Evolutionary conservation across 1,140 invertebrate species (phyloP).

Genomic region (Calephelis nemesis): DNA sequence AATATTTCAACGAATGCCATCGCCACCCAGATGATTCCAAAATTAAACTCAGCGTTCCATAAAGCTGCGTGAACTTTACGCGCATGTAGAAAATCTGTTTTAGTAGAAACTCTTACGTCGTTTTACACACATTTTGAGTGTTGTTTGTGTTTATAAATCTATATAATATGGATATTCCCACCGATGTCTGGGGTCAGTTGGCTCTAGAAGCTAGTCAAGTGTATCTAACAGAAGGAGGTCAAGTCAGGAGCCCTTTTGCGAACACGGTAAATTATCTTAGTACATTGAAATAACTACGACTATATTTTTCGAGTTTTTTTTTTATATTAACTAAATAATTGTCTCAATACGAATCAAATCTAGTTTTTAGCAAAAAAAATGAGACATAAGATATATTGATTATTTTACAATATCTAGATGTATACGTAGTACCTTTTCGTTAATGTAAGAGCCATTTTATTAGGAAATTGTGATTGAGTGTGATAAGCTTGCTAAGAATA

Average conservation of each 20-base stretch:
- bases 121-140: slow-evolving; percentile 44
- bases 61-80: slow-evolving; percentile 51
- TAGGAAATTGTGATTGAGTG: too few species aligned
- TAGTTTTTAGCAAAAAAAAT: too few species aligned
- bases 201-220: slow-evolving; percentile 91
- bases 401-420: too few species aligned
- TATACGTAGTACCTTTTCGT: too few species aligned
- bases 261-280: slow-evolving; percentile 83
- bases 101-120: slow-evolving; percentile 28
- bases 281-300: neutral
- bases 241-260: slow-evolving; percentile 87
- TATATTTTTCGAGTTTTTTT: too few species aligned
- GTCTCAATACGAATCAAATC: too few species aligned
- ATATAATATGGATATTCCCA: slow-evolving; percentile 80
- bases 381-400: too few species aligned
- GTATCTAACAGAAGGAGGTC: slow-evolving; percentile 88
- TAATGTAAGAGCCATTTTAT: too few species aligned
- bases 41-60: slow-evolving; percentile 70
- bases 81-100: slow-evolving; percentile 51
- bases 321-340: too few species aligned
- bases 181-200: slow-evolving; percentile 90
- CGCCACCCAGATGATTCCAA: slow-evolving; percentile 67
- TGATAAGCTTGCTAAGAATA: too few species aligned
- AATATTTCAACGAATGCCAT: slow-evolving; percentile 35
- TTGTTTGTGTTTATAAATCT: slow-evolving; percentile 34